Conservation (phyloP, 2,797 vertebrate genomes). For the Yasuhikotakia modesta region DNA sequence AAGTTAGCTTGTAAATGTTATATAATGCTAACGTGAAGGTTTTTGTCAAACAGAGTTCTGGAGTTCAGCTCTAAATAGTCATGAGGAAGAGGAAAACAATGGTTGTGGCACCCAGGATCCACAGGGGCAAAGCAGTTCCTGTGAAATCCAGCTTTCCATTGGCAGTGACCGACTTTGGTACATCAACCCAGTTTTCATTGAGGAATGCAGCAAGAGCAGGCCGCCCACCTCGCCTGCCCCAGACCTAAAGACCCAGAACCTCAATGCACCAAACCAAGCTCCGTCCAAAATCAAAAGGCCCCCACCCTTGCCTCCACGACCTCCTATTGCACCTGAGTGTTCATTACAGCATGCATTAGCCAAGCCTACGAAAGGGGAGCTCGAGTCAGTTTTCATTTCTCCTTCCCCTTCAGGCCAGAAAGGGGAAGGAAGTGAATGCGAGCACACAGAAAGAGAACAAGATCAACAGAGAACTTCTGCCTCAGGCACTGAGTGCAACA, state of each 20-base stretch:
- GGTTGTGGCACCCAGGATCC: conserved; percentile 35
- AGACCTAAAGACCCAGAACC: conserved; percentile 64
- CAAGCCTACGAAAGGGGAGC: conserved; percentile 41
- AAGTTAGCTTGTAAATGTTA: no score
- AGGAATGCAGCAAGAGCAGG: conserved; percentile 73
- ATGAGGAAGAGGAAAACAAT: conserved; percentile 14
- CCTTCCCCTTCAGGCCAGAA: conserved; percentile 50
- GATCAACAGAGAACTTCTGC: conserved; percentile 36
- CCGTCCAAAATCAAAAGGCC: conserved; percentile 69
- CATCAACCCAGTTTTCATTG: conserved; percentile 87
- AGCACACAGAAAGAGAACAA: conserved; percentile 39
- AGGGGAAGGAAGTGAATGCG: conserved; percentile 56
- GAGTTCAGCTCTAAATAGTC: conserved; percentile 81
- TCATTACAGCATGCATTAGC: conserved; percentile 54
- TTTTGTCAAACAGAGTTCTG: conserved; percentile 85
- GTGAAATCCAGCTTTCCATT: conserved; percentile 77
- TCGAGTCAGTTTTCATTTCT: conserved; percentile 51
- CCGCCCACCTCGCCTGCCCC: conserved; percentile 47
- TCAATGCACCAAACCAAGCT: conserved; percentile 39
- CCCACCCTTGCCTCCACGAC: conserved; percentile 73
- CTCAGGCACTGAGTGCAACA: conserved; percentile 29
- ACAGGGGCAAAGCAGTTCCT: conserved; percentile 68
- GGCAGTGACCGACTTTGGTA: conserved; percentile 83
- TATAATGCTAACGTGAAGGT: conserved; percentile 15
- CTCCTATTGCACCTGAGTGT: conserved; percentile 64